Percentiles rank a stretch among this genome's conserved stretches.
Evolutionary conservation across 1,140 invertebrate species (phyloP).

Genomic region (Brachionus manjavacas): DNA sequence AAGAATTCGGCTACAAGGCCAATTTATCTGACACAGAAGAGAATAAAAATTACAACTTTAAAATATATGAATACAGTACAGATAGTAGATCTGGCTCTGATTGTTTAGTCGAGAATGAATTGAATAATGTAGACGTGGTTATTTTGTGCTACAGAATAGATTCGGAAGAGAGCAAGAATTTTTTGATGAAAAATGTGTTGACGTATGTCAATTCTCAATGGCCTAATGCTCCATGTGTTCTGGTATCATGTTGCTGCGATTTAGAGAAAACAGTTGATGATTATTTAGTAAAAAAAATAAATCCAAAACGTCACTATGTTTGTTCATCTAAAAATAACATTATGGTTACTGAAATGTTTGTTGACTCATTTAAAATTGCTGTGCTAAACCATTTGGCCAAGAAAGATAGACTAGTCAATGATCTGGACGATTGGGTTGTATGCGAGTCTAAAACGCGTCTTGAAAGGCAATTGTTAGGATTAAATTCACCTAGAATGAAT

Average conservation of each 20-base stretch:
- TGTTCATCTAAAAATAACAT: not conserved
- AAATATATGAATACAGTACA: not conserved
- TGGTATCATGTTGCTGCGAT: not conserved
- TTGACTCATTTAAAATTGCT: constrained; percentile 1
- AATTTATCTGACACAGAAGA: not conserved
- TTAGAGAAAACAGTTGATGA: not conserved
- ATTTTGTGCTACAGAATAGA: not conserved
- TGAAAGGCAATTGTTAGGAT: not conserved
- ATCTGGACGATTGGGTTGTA: not conserved
- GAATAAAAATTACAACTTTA: not conserved
- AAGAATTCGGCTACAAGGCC: not conserved
- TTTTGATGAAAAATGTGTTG: not conserved
- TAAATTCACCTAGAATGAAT: not conserved
- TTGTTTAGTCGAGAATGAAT: not conserved
- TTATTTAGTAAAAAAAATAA: not conserved
- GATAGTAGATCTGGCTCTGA: not conserved
- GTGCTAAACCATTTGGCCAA: not conserved
- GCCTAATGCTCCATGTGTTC: not conserved
- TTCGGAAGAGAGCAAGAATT: not conserved
- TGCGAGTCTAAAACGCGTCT: not conserved
- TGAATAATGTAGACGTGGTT: not conserved
- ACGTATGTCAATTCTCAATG: not conserved
- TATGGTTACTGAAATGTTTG: not conserved
- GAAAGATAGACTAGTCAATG: not conserved
- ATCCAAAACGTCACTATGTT: not conserved